These are phyloP conservation scores for Aurelia coerulea DNA, from an alignment of 30 jellyfish, hydroid and myxozoan species.

Conservation along the genomic window DNA sequence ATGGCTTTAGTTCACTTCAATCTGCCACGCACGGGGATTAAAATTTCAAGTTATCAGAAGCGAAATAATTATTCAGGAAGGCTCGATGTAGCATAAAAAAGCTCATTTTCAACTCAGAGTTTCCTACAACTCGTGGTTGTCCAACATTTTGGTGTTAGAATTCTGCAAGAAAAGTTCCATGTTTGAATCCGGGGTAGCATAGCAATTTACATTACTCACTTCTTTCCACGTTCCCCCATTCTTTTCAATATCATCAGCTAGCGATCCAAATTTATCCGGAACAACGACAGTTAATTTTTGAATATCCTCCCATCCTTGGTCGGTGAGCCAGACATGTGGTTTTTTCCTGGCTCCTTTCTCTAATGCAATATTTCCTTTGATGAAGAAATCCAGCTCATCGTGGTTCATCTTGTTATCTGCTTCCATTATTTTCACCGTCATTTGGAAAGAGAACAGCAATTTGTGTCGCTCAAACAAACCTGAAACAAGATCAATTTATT, in stretches of 20 bases:
- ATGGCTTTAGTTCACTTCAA: no score
- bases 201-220: conserved; percentile 31
- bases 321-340: conserved; percentile 89
- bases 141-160: no score
- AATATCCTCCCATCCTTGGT: conserved; percentile 98
- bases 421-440: conserved; percentile 93
- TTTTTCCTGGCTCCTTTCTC: conserved; percentile 91
- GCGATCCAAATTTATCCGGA: conserved; percentile 72
- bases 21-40: no score
- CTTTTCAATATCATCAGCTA: conserved; percentile 83
- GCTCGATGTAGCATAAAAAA: no score
- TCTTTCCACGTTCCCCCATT: conserved; percentile 80
- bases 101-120: no score
- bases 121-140: no score
- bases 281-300: conserved; percentile 70
- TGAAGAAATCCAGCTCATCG: conserved; percentile 96
- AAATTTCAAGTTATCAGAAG: no score
- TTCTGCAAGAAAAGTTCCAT: no score
- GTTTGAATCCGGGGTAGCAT: no score
- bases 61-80: no score
- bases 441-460: conserved; percentile 94
- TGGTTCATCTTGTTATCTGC: conserved; percentile 87
- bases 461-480: conserved; percentile 97
- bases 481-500: not conserved
- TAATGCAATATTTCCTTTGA: conserved; percentile 95